A percentile compares a stretch with the other conserved stretches of the same genome.
Conservation (phyloP, 2,113 vertebrate species). For the Halichoerus grypus region DNA sequence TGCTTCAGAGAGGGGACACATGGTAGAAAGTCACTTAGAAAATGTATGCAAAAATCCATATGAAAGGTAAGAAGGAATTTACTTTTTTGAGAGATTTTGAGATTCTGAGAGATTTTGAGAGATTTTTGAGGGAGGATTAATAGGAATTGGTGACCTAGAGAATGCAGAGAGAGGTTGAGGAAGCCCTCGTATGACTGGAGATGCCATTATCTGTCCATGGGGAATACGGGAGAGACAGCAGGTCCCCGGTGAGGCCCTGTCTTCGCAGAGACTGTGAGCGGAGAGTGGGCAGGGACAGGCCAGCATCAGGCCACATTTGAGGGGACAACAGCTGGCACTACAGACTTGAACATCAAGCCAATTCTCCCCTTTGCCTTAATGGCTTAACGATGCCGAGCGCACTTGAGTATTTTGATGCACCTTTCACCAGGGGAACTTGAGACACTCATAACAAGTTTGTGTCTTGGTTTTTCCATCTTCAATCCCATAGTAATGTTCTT, state of each 20-base stretch:
- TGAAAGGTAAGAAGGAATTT: not conserved
- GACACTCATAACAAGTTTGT: not conserved
- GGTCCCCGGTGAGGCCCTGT: not conserved
- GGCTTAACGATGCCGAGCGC: accelerated
- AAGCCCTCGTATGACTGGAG: not conserved
- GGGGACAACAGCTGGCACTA: no score
- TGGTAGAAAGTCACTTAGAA: not conserved
- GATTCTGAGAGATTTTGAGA: not conserved
- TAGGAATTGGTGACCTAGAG: not conserved
- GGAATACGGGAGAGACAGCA: not conserved
- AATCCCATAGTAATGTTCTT: constrained; percentile 50
- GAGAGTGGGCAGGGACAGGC: not conserved
- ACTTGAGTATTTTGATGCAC: not conserved
- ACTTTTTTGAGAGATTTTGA: no score
- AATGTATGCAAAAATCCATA: not conserved
- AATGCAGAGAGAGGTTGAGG: not conserved
- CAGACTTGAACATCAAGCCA: accelerated
- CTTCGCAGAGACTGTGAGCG: not conserved
- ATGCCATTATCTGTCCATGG: not conserved
- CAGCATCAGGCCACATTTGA: not conserved
- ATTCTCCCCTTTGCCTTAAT: not conserved
- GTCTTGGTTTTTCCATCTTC: not conserved
- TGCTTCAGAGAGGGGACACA: not conserved
- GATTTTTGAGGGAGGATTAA: not conserved
- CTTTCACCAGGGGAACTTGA: not conserved